These are phyloP conservation scores for Diarsia rubi DNA, from an alignment of 2,888 invertebrate genomes.

Conservation along the genomic window DNA sequence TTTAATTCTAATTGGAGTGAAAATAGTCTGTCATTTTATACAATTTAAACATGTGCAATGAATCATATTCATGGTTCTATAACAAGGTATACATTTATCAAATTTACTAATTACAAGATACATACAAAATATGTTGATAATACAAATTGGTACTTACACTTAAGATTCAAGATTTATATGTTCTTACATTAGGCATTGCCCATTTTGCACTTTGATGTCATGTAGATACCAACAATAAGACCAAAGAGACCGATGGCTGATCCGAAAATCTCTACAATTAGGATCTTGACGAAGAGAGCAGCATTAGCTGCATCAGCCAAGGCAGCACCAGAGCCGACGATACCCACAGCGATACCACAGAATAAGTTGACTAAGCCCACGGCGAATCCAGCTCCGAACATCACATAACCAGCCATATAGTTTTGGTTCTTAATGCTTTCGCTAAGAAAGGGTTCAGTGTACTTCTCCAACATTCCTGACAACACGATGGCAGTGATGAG, in stretches of 20 bases:
- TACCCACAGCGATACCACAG: conserved; percentile 98
- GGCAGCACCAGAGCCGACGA: conserved; percentile 99
- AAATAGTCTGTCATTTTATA: conserved; percentile 2
- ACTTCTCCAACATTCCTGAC: conserved; percentile 94
- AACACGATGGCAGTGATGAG: conserved; percentile 99
- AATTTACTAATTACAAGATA: conserved; percentile 11
- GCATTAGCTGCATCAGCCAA: conserved; percentile 99
- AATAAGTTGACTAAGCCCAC: conserved; percentile 99
- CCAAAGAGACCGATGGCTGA: conserved; percentile 99
- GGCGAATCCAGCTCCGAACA: conserved; percentile 98
- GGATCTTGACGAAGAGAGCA: conserved; percentile 98
- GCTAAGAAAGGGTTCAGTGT: conserved; percentile 85
- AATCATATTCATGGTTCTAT: not conserved
- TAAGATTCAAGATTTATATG: conserved; percentile 81
- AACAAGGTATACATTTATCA: conserved; percentile 25
- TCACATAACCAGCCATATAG: conserved; percentile 97
- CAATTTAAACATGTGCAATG: conserved; percentile 13
- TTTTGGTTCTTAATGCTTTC: conserved; percentile 91
- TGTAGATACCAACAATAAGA: conserved; percentile 99
- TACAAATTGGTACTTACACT: conserved; percentile 82
- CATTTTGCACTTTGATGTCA: conserved; percentile 96
- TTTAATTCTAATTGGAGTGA: conserved; percentile 3
- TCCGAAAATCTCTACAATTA: conserved; percentile 99
- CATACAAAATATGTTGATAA: conserved; percentile 43
- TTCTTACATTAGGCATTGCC: conserved; percentile 91